Evolutionary conservation across 2,888 invertebrate genomes (phyloP).

Genomic region (Sicus ferrugineus): DNA sequence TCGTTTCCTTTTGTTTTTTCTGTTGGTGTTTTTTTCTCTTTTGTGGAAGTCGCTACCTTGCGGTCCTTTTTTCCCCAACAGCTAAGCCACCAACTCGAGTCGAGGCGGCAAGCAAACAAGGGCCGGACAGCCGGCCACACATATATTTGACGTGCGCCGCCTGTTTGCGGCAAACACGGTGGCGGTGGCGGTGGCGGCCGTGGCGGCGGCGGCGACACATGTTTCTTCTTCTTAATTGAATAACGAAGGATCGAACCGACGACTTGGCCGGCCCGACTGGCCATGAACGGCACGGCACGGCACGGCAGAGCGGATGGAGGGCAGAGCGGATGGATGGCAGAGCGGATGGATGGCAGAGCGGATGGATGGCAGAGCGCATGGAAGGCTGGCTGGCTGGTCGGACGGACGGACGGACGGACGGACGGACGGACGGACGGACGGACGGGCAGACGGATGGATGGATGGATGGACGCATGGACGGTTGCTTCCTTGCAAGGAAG

Average conservation of each 20-base stretch:
- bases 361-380: not conserved
- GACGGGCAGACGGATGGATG: not conserved
- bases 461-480: not conserved
- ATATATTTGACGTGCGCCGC: slow-evolving; percentile 21
- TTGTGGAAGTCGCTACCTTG: too few species aligned
- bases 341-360: not conserved
- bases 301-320: not conserved
- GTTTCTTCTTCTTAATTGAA: slow-evolving; percentile 20
- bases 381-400: not conserved
- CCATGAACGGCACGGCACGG: not conserved
- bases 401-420: not conserved
- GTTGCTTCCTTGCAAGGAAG: slow-evolving; percentile 6
- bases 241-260: slow-evolving; percentile 16
- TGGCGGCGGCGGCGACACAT: slow-evolving; percentile 12
- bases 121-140: slow-evolving; percentile 2
- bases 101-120: not conserved
- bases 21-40: not conserved
- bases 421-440: not conserved
- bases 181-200: not conserved
- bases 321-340: not conserved
- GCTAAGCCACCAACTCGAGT: not conserved
- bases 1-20: not conserved
- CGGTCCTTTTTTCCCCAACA: too few species aligned
- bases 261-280: not conserved
- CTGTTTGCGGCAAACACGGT: slow-evolving; percentile 1